Conservation (phyloP, 2,113 vertebrate genomes). For the Aegithalos caudatus region DNA sequence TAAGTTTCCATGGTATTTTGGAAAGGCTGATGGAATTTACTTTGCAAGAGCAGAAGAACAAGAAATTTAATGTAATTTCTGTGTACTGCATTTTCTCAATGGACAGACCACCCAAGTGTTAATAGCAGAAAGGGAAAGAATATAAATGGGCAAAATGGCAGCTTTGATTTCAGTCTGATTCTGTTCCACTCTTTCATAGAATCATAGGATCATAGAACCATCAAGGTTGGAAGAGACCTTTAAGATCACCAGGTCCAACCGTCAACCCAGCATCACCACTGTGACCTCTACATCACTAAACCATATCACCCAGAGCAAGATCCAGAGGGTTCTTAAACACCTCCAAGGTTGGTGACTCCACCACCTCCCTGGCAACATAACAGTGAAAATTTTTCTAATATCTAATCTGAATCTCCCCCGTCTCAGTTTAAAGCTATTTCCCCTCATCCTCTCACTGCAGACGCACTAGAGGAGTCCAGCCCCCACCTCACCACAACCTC, state of each 20-base stretch:
- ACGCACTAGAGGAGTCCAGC: not conserved
- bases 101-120: not conserved
- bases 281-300: not conserved
- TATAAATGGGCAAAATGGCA: fast-evolving
- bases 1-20: not conserved
- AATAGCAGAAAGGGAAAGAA: not conserved
- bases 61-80: not conserved
- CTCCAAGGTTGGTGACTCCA: not conserved
- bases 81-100: not conserved
- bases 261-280: not conserved
- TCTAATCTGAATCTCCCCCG: not conserved
- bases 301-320: not conserved
- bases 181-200: not conserved
- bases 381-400: not conserved
- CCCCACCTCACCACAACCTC: not conserved
- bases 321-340: not conserved
- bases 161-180: not conserved
- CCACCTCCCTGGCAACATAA: not conserved
- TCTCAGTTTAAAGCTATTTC: not conserved
- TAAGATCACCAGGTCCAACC: not conserved
- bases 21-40: not conserved
- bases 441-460: not conserved
- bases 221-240: not conserved
- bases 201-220: not conserved
- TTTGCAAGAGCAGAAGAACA: not conserved